A percentile compares a stretch with the other conserved stretches of the same genome.
These are phyloP conservation scores for Cherax quadricarinatus DNA, from an alignment of 1,140 invertebrate species.

Conservation along the genomic window DNA sequence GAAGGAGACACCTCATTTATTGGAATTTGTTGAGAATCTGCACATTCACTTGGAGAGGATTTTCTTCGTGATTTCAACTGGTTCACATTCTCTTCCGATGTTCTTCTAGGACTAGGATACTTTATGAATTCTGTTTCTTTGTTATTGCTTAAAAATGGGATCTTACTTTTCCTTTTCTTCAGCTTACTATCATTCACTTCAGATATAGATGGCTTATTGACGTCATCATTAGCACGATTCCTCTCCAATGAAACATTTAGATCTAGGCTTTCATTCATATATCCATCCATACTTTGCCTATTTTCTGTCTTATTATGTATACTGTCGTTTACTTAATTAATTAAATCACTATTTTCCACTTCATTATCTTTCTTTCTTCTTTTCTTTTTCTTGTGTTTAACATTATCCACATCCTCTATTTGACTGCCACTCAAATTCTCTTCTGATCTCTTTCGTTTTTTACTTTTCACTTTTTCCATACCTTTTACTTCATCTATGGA, in stretches of 20 bases:
- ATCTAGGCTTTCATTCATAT: no score
- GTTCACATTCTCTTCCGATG: background rate
- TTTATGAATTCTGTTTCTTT: background rate
- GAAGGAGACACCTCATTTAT: background rate
- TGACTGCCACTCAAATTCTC: background rate
- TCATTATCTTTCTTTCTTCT: background rate
- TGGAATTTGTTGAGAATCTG: background rate
- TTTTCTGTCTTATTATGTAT: no score
- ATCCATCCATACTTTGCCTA: no score
- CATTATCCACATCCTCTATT: background rate
- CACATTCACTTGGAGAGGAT: background rate
- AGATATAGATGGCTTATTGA: no score
- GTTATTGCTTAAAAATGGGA: no score
- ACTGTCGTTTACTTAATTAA: background rate
- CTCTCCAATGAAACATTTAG: no score
- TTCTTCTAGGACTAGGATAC: background rate
- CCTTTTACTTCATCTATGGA: background rate
- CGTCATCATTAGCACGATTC: no score
- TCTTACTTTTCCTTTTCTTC: conserved; percentile 5
- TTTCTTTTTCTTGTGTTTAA: no score
- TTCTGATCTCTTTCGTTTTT: conserved; percentile 10
- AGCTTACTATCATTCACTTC: background rate
- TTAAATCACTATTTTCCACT: background rate
- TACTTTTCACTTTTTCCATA: background rate
- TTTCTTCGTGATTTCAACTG: background rate